Percentiles rank a stretch among this genome's conserved stretches.
Conservation (phyloP, 2,888 invertebrate genomes). For the Tetranychus piercei region DNA sequence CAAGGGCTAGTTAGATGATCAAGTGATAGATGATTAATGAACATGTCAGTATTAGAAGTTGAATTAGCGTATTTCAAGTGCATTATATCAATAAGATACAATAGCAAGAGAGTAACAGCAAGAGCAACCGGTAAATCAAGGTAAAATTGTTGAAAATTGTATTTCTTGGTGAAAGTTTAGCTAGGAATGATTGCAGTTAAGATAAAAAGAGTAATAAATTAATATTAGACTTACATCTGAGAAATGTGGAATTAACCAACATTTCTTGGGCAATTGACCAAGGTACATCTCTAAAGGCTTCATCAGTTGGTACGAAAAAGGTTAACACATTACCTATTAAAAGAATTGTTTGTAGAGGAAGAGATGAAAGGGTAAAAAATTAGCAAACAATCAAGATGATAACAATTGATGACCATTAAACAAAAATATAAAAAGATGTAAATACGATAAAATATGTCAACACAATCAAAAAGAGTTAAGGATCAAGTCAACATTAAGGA, state of each 20-base stretch:
- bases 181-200: background rate
- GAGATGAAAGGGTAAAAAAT: background rate
- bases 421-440: background rate
- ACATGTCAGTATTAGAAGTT: too few species aligned
- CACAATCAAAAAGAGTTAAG: background rate
- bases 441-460: background rate
- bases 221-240: constrained; percentile 22
- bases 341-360: background rate
- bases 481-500: background rate
- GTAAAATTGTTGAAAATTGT: background rate
- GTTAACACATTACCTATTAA: constrained; percentile 16
- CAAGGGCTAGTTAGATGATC: too few species aligned
- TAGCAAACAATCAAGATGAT: background rate
- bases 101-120: too few species aligned
- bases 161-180: background rate
- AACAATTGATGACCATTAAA: background rate
- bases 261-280: constrained; percentile 22
- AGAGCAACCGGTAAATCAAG: too few species aligned
- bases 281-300: constrained; percentile 24
- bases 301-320: constrained; percentile 24
- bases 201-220: background rate
- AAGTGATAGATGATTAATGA: too few species aligned
- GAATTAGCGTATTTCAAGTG: too few species aligned
- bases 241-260: constrained; percentile 21
- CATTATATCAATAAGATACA: too few species aligned